Evolutionary conservation across 2,113 vertebrate species (phyloP).

Genomic region (Ochotona curzoniae): DNA sequence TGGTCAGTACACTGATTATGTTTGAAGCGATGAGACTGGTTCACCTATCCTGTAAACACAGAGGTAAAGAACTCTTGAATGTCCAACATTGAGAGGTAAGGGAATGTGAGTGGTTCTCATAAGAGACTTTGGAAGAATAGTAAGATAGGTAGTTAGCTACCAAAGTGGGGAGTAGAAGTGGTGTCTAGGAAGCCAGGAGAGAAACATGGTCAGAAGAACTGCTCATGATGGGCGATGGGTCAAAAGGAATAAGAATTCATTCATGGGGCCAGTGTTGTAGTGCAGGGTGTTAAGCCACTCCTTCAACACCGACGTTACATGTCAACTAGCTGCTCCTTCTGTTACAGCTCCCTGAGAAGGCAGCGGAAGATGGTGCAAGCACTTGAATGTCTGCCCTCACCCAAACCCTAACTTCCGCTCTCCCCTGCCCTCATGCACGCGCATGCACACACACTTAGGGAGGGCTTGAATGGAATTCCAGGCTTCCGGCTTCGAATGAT

Average conservation of each 20-base stretch:
- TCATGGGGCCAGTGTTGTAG: neutral
- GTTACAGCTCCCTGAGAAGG: too few species aligned
- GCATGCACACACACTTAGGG: too few species aligned
- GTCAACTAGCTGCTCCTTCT: too few species aligned
- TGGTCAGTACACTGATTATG: neutral
- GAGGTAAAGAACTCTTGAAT: neutral
- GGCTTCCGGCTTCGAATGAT: too few species aligned
- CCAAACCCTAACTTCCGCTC: too few species aligned
- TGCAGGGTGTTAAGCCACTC: too few species aligned
- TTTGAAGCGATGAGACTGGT: slow-evolving; percentile 15
- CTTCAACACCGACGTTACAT: too few species aligned
- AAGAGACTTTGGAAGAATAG: neutral
- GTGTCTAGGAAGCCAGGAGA: neutral
- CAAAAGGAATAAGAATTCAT: slow-evolving; percentile 19
- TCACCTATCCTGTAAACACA: neutral
- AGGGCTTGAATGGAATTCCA: too few species aligned
- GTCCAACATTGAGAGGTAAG: slow-evolving; percentile 5
- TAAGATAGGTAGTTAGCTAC: neutral
- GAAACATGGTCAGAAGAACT: slow-evolving; percentile 20
- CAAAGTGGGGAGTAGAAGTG: neutral
- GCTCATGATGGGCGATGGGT: neutral
- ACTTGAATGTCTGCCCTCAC: too few species aligned
- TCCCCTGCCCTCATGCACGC: too few species aligned
- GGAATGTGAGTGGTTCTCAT: neutral
- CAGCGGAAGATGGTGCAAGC: too few species aligned